Evolutionary conservation across 2,797 vertebrate genomes (phyloP).

Genomic region (Lates japonicus): DNA sequence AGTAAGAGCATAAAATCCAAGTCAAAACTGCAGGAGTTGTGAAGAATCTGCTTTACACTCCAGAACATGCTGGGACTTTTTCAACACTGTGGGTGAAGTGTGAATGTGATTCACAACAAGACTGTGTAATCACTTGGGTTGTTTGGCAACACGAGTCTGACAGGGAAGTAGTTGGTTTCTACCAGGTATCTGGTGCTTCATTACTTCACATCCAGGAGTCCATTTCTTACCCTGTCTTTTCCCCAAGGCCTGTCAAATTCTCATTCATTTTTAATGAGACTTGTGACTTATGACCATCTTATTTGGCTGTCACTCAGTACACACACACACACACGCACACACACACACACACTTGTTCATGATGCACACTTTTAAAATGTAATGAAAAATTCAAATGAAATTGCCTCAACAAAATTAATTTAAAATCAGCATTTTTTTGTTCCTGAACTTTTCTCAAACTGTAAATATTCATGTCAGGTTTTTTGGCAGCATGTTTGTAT

Average conservation of each 20-base stretch:
- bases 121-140: constrained; percentile 36
- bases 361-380: not conserved
- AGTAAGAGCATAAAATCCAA: constrained; percentile 4
- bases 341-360: not conserved
- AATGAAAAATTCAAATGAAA: not conserved
- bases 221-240: not conserved
- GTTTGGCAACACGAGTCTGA: constrained; percentile 28
- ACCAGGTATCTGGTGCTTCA: constrained; percentile 22
- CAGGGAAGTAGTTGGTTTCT: constrained; percentile 1
- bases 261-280: constrained; percentile 46
- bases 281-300: constrained; percentile 29
- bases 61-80: constrained; percentile 48
- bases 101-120: constrained; percentile 40
- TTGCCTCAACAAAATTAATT: not conserved
- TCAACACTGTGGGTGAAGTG: constrained; percentile 29
- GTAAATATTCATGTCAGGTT: constrained; percentile 19
- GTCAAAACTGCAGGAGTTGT: constrained; percentile 28
- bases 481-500: constrained; percentile 1
- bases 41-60: constrained; percentile 47
- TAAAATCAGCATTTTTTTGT: constrained; percentile 19
- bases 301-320: constrained; percentile 13
- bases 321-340: constrained; percentile 1
- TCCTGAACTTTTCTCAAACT: not conserved
- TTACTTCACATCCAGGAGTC: constrained; percentile 33
- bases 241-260: constrained; percentile 15